phyloP scores from a whole-genome alignment of 1,140 invertebrate genomes.

The Plectrocnemia conspersa region DNA sequence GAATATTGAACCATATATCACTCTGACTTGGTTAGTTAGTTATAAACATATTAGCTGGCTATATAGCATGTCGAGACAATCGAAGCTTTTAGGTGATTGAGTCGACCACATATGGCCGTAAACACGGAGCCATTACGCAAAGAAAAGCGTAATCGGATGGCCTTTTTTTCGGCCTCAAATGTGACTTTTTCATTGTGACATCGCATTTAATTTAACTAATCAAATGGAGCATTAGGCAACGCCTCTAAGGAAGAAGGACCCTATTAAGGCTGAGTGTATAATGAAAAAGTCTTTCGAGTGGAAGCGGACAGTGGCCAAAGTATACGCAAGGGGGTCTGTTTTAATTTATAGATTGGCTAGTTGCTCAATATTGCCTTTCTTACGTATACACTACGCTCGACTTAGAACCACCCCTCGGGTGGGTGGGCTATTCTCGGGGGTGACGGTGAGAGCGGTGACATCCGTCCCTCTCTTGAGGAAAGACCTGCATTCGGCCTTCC shows the following conservation, averaged over 20 bases:
- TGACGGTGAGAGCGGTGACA: slow-evolving; percentile 22
- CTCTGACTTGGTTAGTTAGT: no score
- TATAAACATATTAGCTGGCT: no score
- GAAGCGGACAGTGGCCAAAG: slow-evolving; percentile 21
- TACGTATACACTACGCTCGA: no score
- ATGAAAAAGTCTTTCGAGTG: slow-evolving; percentile 23
- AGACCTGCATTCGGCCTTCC: slow-evolving; percentile 20
- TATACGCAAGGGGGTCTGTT: slow-evolving; percentile 19
- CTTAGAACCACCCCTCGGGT: no score
- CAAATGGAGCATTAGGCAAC: slow-evolving; percentile 20
- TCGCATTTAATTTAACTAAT: slow-evolving; percentile 34
- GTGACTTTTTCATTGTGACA: slow-evolving; percentile 12
- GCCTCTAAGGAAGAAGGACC: slow-evolving; percentile 24
- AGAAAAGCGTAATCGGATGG: slow-evolving; percentile 13
- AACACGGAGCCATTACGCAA: no score
- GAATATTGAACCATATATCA: no score
- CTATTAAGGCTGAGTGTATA: slow-evolving; percentile 29
- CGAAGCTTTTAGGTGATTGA: no score
- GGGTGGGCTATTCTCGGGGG: no score
- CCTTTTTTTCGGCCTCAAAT: not conserved
- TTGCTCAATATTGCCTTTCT: slow-evolving; percentile 32
- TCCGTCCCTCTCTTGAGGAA: slow-evolving; percentile 20
- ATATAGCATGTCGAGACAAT: no score
- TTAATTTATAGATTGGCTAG: slow-evolving; percentile 34
- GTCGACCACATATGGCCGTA: no score